These are phyloP conservation scores for Macrobrachium rosenbergii DNA, from an alignment of 1,140 invertebrate species.

Conservation along the genomic window DNA sequence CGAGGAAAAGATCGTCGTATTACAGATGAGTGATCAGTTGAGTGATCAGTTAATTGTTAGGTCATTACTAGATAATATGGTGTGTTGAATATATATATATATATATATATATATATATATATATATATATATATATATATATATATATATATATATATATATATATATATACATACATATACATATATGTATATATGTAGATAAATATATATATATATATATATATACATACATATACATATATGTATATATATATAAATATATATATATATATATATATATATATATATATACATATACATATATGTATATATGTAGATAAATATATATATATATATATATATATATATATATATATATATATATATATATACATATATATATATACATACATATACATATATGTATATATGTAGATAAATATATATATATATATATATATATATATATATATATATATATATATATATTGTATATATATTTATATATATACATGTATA, in stretches of 20 bases:
- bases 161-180: constrained; percentile 7
- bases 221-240: constrained; percentile 18
- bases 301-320: not conserved
- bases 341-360: constrained; percentile 19
- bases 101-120: not conserved
- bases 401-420: constrained; percentile 7
- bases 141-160: constrained; percentile 9
- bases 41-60: too few relatives aligned
- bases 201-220: constrained; percentile 19
- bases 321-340: constrained; percentile 18
- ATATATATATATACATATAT: constrained; percentile 22
- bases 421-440: constrained; percentile 18
- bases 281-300: not conserved
- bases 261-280: constrained; percentile 6
- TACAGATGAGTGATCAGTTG: too few relatives aligned
- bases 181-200: constrained; percentile 26
- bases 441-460: constrained; percentile 25
- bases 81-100: not conserved
- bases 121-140: not conserved
- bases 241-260: too few relatives aligned
- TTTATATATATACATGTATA: constrained; percentile 14
- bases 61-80: too few relatives aligned
- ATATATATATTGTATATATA: constrained; percentile 14
- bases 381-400: constrained; percentile 15
- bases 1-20: too few relatives aligned